Conservation (phyloP, 1,140 invertebrate species). For the Ceratosolen solmsi region DNA sequence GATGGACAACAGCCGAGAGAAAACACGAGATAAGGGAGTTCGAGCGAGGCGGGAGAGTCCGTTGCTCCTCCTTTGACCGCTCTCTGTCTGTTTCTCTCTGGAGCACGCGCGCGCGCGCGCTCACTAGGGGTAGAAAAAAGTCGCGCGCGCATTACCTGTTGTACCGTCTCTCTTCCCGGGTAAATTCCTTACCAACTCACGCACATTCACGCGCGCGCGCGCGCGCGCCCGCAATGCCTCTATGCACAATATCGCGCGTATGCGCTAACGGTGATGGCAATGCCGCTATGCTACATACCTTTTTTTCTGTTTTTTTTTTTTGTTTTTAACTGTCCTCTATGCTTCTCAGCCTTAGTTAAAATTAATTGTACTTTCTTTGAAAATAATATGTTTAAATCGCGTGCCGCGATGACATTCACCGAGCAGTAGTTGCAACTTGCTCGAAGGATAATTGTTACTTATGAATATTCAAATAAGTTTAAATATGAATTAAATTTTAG, state of each 20-base stretch:
- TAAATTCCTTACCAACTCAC: too few species aligned
- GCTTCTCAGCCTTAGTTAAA: too few species aligned
- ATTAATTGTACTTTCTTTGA: too few species aligned
- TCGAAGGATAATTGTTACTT: too few species aligned
- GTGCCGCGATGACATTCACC: too few species aligned
- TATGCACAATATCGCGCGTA: not conserved
- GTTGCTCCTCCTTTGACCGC: not conserved
- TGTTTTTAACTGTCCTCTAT: too few species aligned
- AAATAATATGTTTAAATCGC: too few species aligned
- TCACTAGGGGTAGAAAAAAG: slow-evolving; percentile 35
- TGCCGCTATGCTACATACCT: not conserved
- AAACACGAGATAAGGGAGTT: not conserved
- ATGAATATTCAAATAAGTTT: too few species aligned
- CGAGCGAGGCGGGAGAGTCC: slow-evolving; percentile 39
- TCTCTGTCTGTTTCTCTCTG: not conserved
- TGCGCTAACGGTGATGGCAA: slow-evolving; percentile 33
- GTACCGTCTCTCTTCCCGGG: not conserved
- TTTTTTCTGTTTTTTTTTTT: not conserved
- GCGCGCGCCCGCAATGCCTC: too few species aligned
- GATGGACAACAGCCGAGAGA: not conserved
- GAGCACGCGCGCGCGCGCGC: not conserved
- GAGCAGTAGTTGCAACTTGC: too few species aligned
- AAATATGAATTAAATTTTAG: too few species aligned
- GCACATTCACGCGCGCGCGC: not conserved
- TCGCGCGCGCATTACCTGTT: slow-evolving; percentile 40